Base-by-base conservation (phyloP, 2,113 vertebrate genomes). In the Saguinus midas region DNA sequence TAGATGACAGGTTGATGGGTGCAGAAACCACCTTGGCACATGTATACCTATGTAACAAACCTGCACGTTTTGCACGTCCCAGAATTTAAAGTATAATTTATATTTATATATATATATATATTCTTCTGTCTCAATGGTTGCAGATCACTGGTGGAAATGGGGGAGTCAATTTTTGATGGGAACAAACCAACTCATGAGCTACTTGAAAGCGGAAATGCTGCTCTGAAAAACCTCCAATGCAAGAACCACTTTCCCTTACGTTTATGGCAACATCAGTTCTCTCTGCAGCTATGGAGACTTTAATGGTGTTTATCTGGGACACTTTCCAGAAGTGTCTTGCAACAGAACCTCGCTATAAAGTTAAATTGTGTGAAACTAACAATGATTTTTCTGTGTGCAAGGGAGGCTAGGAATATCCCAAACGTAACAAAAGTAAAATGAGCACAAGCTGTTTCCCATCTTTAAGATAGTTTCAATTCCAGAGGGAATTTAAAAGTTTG, bases 351-450 rank as follows among this genome's bases (percentile, higher is more conserved):
- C 95, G 73, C 72, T 96, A 94, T 83, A 85, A 97, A 97, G 89
- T 93, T 92, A 96, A 97, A 52, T 1, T 96, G 83, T 50, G 55
- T 80, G 92, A 97, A 94, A 96, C 96, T n/a, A 96, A 96, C 45
- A 96, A 43, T 72, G 93, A 95, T 70, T 96, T 97, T 79, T 90
- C 89, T 70, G 43, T 52, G 32, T 96, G 91, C 82, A 87, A 92
- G 79, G 88, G 73, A 75, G 58, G 50, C 50, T 82, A 95, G 91
- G 92, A 94, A 96, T 91, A 94, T 55, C 70, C 90, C 70, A 96
- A 68, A 83, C 58, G 16, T 50, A 81, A 96, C 86, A 91, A 68
- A 78, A 95, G 86, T n/a, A 86, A 95, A 95, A 95, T 68, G 93
- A 93, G 40, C 55, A 95, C 91, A 87, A 68, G 86, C 85, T 97